Base-by-base conservation (phyloP, 2,113 vertebrate species). In the Oxyura jamaicensis region DNA sequence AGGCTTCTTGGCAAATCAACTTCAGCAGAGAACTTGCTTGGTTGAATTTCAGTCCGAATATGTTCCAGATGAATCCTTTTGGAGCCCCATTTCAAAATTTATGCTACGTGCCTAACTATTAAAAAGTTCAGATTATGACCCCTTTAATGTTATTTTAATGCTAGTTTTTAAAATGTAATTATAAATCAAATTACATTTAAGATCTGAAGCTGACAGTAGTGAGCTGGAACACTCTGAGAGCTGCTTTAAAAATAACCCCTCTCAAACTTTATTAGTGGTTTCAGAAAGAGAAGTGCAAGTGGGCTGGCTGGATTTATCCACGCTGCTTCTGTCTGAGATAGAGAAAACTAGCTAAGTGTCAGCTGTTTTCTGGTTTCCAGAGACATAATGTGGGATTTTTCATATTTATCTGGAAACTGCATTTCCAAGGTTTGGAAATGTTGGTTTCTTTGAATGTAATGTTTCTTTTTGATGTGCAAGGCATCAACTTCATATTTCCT, bases 161-260 rank as follows among this genome's bases (percentile, higher is more conserved):
- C 91, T 97, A 94, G 97, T 96, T 98, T 98, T 97, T 94, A 96
- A 96, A 98, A 97, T 97, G 97, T 97, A 98, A 98, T 98, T 98
- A 98, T 97, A 98, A 98, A 98, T 98, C 96, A 98, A 98, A 97
- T 97, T 97, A 92, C 96, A 90, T 97, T 97, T 96, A 95, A 97
- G 96, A 97, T 96, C 39, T 86, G 95, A 96, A 95, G 96, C 97
- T 96, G 97, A 97, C 96, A 97, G 96, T 39, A 97, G 94, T 41
- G 83, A 97, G 97, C 93, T 97, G 97, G 96, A 97, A 91, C 89
- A 91, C 93, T 96, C 82, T 88, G 97, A 96, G 91, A 97, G 90
- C 95, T 96, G 95, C 88, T 97, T 97, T 95, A 97, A 98, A 97
- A 98, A 98, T 98, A 98, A 96, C 97, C 94, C 84, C 59, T 96